Base-by-base conservation (phyloP, 2,797 vertebrate species). In the Zenarchopterus dispar region DNA sequence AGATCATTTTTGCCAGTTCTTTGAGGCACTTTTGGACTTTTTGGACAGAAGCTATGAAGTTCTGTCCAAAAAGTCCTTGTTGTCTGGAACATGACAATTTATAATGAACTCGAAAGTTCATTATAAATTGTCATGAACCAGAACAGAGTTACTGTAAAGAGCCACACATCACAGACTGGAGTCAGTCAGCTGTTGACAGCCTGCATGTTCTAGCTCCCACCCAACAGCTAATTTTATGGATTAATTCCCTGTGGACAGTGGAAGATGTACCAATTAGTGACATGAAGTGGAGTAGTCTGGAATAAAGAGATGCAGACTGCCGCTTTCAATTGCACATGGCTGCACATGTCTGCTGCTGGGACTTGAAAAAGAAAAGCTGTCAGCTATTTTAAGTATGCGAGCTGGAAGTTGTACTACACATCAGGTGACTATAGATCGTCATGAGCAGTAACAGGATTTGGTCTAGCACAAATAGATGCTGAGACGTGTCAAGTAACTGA, bases 141-240 rank as follows among this genome's bases (percentile, higher is more conserved):
- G 18, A 60, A 45, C 26, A 26, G 46, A 31, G 49, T 49, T 26
- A 31, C 22, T 55, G 42, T 45, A 69, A 49, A 43, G 18, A 65
- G 58, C 22, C 50, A 19, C 23, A 51, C 33, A 26, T 24, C 33
- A 28, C 24, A 36, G n/a, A 41, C 17, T n/a, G 57, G 46, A 70
- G 48, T 50, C 51, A 47, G 46, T 67, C 67, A 63, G 4, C 53
- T 67, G 49, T 53, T 2, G 41, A 65, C 56, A 55, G 48, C 33
- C 9, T 69, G 59, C 19, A 28, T 52, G 47, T 56, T 68, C 66
- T 73, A 41, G 5, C 36, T 67, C 5, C 8, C 26, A 51, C 63
- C 61, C 55, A 68, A 23, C 1, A 62, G 56, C 42, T 70, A 43
- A 70, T 81, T 77, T 72, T 62, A 68, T 8, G 3, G 67, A 44